Evolutionary conservation across 2,888 invertebrate species (phyloP).

Genomic region (Conchocele bisecta): DNA sequence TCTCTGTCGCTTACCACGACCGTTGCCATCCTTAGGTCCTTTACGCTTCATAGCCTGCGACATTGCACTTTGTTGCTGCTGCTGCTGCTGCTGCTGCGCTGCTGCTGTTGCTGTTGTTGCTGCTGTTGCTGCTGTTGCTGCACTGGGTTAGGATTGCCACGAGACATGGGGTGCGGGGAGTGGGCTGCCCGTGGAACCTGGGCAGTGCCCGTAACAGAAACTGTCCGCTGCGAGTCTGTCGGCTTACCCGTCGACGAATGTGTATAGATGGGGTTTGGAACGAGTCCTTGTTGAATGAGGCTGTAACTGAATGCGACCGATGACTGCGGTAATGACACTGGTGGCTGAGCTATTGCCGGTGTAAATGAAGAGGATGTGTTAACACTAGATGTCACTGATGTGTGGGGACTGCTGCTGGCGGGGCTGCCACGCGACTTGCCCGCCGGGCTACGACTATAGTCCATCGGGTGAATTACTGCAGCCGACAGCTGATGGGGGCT

Average conservation of each 20-base stretch:
- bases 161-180: conserved; percentile 59
- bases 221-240: conserved; percentile 52
- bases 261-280: conserved; percentile 82
- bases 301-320: conserved; percentile 73
- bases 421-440: conserved; percentile 56
- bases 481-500: conserved; percentile 74
- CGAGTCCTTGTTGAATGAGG: conserved; percentile 82
- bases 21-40: conserved; percentile 62
- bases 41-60: conserved; percentile 68
- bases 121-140: too few relatives aligned
- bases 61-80: conserved; percentile 42
- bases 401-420: conserved; percentile 43
- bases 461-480: conserved; percentile 76
- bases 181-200: conserved; percentile 48
- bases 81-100: too few relatives aligned
- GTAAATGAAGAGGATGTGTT: conserved; percentile 54
- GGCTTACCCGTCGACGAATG: conserved; percentile 48
- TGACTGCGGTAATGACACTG: conserved; percentile 72
- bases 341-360: conserved; percentile 73
- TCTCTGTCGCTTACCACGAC: conserved; percentile 66
- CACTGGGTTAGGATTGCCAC: too few relatives aligned
- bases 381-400: conserved; percentile 34
- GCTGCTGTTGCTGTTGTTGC: too few relatives aligned
- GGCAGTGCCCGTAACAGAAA: conserved; percentile 56
- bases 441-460: conserved; percentile 69